phyloP scores from a whole-genome alignment of 2,888 invertebrate species.

The Acleris literana region DNA sequence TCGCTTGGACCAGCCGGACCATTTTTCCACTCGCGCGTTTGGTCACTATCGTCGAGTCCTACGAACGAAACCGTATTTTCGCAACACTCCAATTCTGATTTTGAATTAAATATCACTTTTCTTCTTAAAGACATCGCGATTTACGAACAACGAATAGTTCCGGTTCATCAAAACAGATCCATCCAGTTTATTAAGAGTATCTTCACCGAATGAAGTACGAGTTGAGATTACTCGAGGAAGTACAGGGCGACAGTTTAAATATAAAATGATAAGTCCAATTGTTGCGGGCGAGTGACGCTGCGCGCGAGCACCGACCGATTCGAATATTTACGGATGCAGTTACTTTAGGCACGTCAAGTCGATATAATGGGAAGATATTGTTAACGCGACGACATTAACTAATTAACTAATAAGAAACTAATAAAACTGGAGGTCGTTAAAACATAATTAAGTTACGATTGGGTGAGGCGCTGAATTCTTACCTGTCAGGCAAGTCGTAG shows the following conservation, averaged over 20 bases:
- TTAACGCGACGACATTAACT: constrained; percentile 40
- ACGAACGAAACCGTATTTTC: constrained; percentile 29
- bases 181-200: constrained; percentile 6
- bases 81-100: constrained; percentile 43
- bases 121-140: constrained; percentile 51
- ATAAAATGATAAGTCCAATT: constrained; percentile 12
- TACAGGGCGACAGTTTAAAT: constrained; percentile 25
- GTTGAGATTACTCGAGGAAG: constrained; percentile 38
- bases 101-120: constrained; percentile 49
- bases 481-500: constrained; percentile 56
- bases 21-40: background rate
- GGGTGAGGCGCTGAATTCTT: constrained; percentile 48
- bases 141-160: background rate
- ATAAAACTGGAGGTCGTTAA: constrained; percentile 53
- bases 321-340: constrained; percentile 38
- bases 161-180: too few species aligned
- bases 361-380: constrained; percentile 44
- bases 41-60: constrained; percentile 13
- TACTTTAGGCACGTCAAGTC: constrained; percentile 42
- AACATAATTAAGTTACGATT: constrained; percentile 54
- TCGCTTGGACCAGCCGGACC: background rate
- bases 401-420: constrained; percentile 42
- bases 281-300: constrained; percentile 7
- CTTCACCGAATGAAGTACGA: constrained; percentile 40
- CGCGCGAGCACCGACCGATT: constrained; percentile 27